Evolutionary conservation across 2,113 vertebrate species (phyloP).

Genomic region (Emydura subglobosa): DNA sequence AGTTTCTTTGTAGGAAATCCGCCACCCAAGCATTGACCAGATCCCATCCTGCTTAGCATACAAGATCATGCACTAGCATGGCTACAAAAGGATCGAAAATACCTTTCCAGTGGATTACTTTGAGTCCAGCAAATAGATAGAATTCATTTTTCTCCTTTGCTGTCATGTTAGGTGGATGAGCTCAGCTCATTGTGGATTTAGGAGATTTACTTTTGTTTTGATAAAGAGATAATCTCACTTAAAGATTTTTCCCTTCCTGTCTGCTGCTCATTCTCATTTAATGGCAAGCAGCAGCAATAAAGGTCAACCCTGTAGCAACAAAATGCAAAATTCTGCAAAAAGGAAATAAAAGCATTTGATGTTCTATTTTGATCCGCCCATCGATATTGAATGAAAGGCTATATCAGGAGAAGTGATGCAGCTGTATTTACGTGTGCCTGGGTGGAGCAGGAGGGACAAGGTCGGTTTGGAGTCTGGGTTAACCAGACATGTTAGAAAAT

Average conservation of each 20-base stretch:
- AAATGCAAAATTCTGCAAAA: not conserved
- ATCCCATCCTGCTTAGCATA: not conserved
- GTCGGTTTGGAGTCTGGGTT: conserved; percentile 16
- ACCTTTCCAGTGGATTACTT: not conserved
- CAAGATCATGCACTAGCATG: not conserved
- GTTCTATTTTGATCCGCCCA: not conserved
- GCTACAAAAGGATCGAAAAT: not conserved
- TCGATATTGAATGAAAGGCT: not conserved
- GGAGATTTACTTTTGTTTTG: conserved; percentile 13
- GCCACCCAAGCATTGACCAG: not conserved
- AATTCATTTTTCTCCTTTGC: not conserved
- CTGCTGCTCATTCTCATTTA: not conserved
- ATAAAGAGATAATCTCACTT: conserved; percentile 14
- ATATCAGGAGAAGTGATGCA: not conserved
- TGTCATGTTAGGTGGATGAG: not conserved
- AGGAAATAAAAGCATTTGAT: not conserved
- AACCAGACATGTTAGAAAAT: conserved; percentile 31
- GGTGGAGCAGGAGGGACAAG: not conserved
- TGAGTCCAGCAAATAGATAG: not conserved
- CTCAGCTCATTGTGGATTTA: not conserved
- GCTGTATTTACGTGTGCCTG: not conserved
- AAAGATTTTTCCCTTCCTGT: not conserved
- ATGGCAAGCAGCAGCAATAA: not conserved
- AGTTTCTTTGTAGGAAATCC: not conserved
- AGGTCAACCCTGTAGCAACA: not conserved